A percentile compares a stretch with the other conserved stretches of the same genome.
These are phyloP conservation scores for Palythoa caribaeorum DNA, from an alignment of 92 coral and sea anemone genomes.

Conservation along the genomic window DNA sequence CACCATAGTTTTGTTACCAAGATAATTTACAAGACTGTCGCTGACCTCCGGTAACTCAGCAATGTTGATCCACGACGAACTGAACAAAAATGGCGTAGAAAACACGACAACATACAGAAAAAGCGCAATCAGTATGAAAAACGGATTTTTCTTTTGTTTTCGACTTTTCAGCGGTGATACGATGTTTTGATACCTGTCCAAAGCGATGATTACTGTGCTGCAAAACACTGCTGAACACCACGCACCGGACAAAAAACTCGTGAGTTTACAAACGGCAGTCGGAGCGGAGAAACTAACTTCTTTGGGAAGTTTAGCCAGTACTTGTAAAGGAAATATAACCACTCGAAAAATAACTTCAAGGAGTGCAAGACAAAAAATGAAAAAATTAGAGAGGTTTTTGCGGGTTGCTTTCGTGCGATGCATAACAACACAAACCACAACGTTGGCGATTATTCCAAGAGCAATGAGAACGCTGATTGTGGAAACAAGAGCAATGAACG, in stretches of 20 bases:
- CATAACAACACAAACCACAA: conserved; percentile 18
- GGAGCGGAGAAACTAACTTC: not conserved
- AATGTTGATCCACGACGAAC: conserved; percentile 47
- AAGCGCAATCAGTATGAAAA: conserved; percentile 28
- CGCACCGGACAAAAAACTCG: conserved; percentile 34
- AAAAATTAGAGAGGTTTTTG: conserved; percentile 24
- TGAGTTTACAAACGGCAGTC: conserved; percentile 35
- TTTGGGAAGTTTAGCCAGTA: not conserved
- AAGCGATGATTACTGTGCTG: conserved; percentile 54
- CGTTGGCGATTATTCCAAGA: not conserved
- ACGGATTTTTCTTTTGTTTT: conserved; percentile 42
- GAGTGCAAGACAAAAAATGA: conserved; percentile 18
- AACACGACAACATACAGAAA: conserved; percentile 62
- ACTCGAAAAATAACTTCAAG: conserved; percentile 10
- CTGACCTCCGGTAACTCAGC: too few species aligned
- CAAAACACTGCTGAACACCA: conserved; percentile 59
- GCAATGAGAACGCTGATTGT: not conserved
- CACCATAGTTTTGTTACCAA: conserved; percentile 11
- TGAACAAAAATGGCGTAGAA: conserved; percentile 46
- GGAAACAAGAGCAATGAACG: not conserved
- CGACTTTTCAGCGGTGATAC: conserved; percentile 54
- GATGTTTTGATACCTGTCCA: conserved; percentile 65
- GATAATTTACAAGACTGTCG: conserved; percentile 14
- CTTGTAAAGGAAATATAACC: not conserved
- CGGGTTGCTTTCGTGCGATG: not conserved